These are phyloP conservation scores for Chauna torquata DNA, from an alignment of 2,113 vertebrate genomes.

Conservation along the genomic window DNA sequence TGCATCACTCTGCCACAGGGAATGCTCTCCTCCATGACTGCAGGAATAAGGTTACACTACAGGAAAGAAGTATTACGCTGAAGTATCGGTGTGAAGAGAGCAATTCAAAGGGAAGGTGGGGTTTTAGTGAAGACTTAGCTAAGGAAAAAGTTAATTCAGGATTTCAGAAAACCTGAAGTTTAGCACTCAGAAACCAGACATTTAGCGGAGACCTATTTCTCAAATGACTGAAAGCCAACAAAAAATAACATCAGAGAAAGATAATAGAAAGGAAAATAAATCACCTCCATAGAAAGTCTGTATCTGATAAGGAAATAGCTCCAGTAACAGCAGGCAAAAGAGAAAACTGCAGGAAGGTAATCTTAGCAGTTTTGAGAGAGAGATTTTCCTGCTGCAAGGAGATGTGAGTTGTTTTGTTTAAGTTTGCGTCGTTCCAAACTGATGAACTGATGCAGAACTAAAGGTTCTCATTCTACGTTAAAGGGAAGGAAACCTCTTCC, in stretches of 20 bases:
- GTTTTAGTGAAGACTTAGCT: accelerated
- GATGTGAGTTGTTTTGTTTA: neutral
- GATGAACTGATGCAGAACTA: neutral
- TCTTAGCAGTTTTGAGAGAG: neutral
- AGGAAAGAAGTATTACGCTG: neutral
- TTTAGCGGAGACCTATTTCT: neutral
- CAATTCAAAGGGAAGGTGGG: neutral
- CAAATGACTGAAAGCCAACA: neutral
- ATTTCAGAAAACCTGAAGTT: neutral
- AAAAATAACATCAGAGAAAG: neutral
- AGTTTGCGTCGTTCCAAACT: neutral
- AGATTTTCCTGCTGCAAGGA: neutral
- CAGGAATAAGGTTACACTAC: neutral
- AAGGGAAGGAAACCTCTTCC: neutral
- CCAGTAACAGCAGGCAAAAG: neutral
- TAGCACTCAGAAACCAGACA: neutral
- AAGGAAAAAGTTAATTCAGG: neutral
- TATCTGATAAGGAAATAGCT: neutral
- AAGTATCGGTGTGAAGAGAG: neutral
- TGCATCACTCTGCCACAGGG: accelerated
- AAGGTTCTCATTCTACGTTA: neutral
- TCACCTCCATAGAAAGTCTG: neutral
- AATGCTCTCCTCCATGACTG: neutral
- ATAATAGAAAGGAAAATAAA: neutral
- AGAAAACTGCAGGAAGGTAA: neutral